Base-by-base conservation (phyloP, 2,113 vertebrate species). In the Cheirogaleus medius region DNA sequence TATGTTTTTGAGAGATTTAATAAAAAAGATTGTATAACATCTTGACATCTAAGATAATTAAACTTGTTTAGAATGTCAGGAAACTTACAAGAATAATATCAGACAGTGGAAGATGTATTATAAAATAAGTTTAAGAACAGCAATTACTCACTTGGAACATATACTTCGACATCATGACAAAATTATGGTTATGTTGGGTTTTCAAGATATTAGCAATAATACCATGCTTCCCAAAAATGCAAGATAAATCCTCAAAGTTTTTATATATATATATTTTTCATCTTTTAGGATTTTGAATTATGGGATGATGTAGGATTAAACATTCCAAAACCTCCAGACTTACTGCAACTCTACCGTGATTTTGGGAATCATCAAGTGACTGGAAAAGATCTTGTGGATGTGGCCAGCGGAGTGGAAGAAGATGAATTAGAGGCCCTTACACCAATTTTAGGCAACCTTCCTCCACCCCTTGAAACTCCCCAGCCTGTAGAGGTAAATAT, bases 301-400 rank as follows among this genome's bases (percentile, higher is more conserved):
- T 99, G 99, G 99, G 99, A 99, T 98, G 99, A 99, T 89, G 99
- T 99, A 93, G 99, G 99, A 68, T 98, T 99, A 97, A 99, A 99
- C 98, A 99, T 99, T 98, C 99, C 99, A 18, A 99, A 99, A 97
- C 99, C 99, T 66, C 99, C 99, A 64, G 99, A 99, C 96, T 98
- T 99, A 86, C 68, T 99, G 23, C 99, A 99, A 94, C 99, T 99
- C 60, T 99, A 99, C 97, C 99, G 99, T 97, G 99, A 99, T 98
- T 99, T 99, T 89, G 99, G 99, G 91, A 99, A 99, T 96, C 98
- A 99, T 96, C 99, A 98, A 0, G 88, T 98, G 56, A 95, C 99
- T 42, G 96, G 98, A 0, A 99, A 99, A 96, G 99, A 99, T 91
- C 99, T 98, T 18, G 99, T 98, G 10, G 99, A 99, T 73, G 99